Conservation (phyloP, 2,888 invertebrate genomes). For the Neocrepidodera transversa region DNA sequence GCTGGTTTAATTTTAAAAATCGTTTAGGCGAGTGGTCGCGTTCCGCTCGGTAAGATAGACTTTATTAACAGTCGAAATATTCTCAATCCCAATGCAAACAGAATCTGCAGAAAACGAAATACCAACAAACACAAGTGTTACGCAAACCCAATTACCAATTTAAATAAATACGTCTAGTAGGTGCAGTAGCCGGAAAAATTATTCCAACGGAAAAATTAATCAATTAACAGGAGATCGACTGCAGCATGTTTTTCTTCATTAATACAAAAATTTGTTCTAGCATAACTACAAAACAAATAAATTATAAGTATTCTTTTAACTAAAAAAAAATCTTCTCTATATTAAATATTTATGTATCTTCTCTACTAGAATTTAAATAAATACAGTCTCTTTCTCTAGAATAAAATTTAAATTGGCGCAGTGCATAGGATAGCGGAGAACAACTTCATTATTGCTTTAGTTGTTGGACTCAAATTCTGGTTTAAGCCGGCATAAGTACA, state of each 20-base stretch:
- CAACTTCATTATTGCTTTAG: conserved; percentile 22
- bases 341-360: too few relatives aligned
- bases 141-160: conserved; percentile 24
- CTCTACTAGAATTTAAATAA: conserved; percentile 10
- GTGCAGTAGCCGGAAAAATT: background rate
- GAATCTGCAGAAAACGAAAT: conserved; percentile 21
- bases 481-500: conserved; percentile 20
- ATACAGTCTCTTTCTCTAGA: background rate
- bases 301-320: too few relatives aligned
- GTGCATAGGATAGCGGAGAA: conserved; percentile 9
- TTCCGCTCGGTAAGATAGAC: background rate
- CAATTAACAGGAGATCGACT: too few relatives aligned
- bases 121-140: conserved; percentile 22
- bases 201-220: too few relatives aligned
- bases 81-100: conserved; percentile 7
- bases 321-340: too few relatives aligned
- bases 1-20: conserved; percentile 13
- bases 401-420: conserved; percentile 19
- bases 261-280: too few relatives aligned
- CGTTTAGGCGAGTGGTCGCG: conserved; percentile 2
- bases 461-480: conserved; percentile 15
- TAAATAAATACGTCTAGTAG: conserved; percentile 9
- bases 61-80: conserved; percentile 19
- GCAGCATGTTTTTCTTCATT: too few relatives aligned
- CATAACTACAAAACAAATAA: too few relatives aligned